Base-by-base conservation (phyloP, 2,113 vertebrate genomes). In the Tachysurus vachellii region DNA sequence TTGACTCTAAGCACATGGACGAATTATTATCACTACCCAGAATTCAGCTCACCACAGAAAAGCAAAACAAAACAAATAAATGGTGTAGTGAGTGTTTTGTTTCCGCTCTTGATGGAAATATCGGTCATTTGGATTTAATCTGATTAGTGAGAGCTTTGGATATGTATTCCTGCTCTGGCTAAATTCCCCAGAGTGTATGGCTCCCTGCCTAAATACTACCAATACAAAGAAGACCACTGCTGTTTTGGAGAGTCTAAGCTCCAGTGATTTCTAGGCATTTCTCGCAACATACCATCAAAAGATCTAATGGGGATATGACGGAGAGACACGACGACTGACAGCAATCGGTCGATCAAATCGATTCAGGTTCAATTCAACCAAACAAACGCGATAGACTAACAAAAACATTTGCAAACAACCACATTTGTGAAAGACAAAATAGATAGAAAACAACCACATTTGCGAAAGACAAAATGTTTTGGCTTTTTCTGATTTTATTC, bases 51-150 rank as follows among this genome's bases (percentile, higher is more conserved):
- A 64, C 53, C 79, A 77, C 79, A 85, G 44, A 53, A 36, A 82
- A 28, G 21, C 21, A 11, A 79, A n/a, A 53, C 21, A 4, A 42
- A 5, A 16, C 5, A 17, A 42, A 76, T 50, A 76, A 56, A 77
- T 61, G 19, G 44, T 26, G 10, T 31, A 14, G 19, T 14, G 9
- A 9, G 23, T 26, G 36, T 77, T 87, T 81, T 50, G 68, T 88
- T 83, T 56, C 84, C 23, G 53, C 50, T 88, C 61, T 13, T 84
- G 76, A 84, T 73, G 81, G 75, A 88, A 88, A 89, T 85, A 85
- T 86, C 80, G 56, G 57, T 89, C 80, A 54, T 89, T 88, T 57
- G 70, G 66, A 85, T 90, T 85, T 91, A 88, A 91, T 91, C 89
- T 89, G 75, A 92, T 92, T 91, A 92, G 84, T 14, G 66, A 77